Evolutionary conservation across 1,140 invertebrate genomes (phyloP), one percentile per base, ranked within the genome.

Genomic region (Drosophila sulfurigaster): DNA sequence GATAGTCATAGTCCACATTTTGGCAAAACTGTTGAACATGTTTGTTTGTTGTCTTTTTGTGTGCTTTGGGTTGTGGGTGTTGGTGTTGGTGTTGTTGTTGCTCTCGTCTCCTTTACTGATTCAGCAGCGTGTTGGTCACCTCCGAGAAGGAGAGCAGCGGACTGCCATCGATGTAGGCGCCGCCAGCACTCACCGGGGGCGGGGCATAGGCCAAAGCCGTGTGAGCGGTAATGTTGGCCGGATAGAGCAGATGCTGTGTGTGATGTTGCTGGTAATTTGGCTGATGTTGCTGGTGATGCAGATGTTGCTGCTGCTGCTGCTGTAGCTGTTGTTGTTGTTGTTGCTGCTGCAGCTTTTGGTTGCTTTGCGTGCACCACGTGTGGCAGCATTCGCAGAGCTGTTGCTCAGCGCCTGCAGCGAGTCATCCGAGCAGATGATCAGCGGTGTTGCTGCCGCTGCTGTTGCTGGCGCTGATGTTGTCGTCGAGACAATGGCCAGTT

Each of bases 71-170:
- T 35, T 52, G 20, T n/a, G 25, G 16, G 11, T 13, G 3, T 13
- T 43, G 41, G n/a, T 3, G 41, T n/a, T 43, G 11, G 5, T 67
- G 58, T 46, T 6, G 11, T 25, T 20, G 49, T 73, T 93, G 35
- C 8, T 38, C 1, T 11, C 7, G 30, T 32, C 6, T 38, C 10
- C 7, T 10, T 38, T 10, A 95, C 92, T 96, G 95, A 92, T 95
- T 96, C 93, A 96, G 94, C 78, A 96, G 92, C 78, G 96, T 96
- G 93, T 96, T 96, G 90, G 96, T 96, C 94, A 96, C 96, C 95
- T 96, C 95, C 94, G 96, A 96, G 95, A 96, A 96, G 94, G 96
- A 96, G 94, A 96, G 87, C 94, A 96, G 82, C 94, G 96, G 95
- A 96, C 96, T 96, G 93, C 95, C 94, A 94, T 96, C 95, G 93